Base-by-base conservation (phyloP, 2,113 vertebrate species). In the Callopanchax toddi region DNA sequence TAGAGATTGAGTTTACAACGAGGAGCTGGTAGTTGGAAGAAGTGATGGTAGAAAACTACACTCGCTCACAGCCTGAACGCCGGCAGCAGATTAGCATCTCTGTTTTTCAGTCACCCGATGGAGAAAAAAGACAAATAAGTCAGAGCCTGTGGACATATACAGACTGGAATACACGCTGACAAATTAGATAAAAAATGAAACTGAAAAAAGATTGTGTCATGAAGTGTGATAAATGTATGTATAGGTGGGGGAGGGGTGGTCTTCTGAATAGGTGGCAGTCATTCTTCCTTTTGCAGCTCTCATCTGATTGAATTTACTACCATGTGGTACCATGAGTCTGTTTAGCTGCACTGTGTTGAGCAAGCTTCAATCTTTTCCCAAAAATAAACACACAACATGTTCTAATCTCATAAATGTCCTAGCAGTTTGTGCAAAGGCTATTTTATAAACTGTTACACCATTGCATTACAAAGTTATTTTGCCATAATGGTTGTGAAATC, bases 81-180 rank as follows among this genome's bases (percentile, higher is more conserved):
- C 23, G 45, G 15, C 22, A 25, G 46, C 22, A 22, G 11, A 48
- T 48, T 48, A 22, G 12, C 45, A 13, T 48, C 21, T 48, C 21
- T 18, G 13, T 48, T n/a, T n/a, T n/a, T n/a, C n/a, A n/a, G n/a
- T n/a, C n/a, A n/a, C 1, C 10, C 1, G 29, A 23, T 15, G 45
- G 13, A 23, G 45, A 48, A n/a, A 48, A 48, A 22, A 23, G 20
- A 46, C 18, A 0, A 21, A 29, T 29, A 29, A 29, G 26, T 29
- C 26, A 71, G 25, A 48, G 60, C 77, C 74, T 68, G 37, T 23
- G 67, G 67, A 65, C 39, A 29, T 23, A 64, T 50, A 37, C 45
- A 7, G 54, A 18, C 61, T 39, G 36, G 34, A 65, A 32, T 32
- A 32, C 10, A 9, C 10, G 3, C 10, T 6, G 6, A 32, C 29